Base-by-base conservation (phyloP, 2,888 invertebrate genomes). In the Congeria kusceri region DNA sequence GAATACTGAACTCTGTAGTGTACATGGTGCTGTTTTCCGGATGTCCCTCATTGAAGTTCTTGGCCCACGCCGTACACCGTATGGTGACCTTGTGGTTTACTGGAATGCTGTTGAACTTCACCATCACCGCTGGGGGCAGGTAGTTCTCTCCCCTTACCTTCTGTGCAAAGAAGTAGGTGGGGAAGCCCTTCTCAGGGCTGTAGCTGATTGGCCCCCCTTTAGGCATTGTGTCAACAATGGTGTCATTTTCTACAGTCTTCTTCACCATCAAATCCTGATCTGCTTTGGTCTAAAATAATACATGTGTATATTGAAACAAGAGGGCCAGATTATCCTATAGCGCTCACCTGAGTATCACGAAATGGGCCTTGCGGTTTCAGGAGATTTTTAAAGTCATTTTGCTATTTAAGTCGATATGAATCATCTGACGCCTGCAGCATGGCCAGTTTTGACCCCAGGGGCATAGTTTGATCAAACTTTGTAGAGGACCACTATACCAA, bases 21-120 rank as follows among this genome's bases (percentile, higher is more conserved):
- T 83, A 87, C 9, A 80, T 49, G 5, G 66, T 49, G 25, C 80
- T 79, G 53, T 66, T 72, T 32, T 81, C 67, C 1, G 86, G 83
- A 15, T 83, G 46, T 20, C 83, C 81, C 3, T 73, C 66, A 53
- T 86, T 83, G 64, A 86, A 85, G 71, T 81, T 86, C 63, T 82
- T 49, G 2, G 80, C 86, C 87, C 86, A 88, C 0, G 87, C 87
- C 25, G 77, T 81, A 70, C 88, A 88, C 47, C 75, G 80, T 46
- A 88, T 71, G 18, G 79, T 68, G 18, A 86, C 71, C 4, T 69
- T 67, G 27, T 65, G 69, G 57, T 74, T 63, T 7, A 75, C 77
- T 27, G 64, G 57, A 7, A 87, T 7, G 2, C 80, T 68, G 67
- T 84, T 87, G 62, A 88, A 87, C 56, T 86, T 80, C 0, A 87